Conservation (phyloP, 2,888 invertebrate species). For the Nomada flava region DNA sequence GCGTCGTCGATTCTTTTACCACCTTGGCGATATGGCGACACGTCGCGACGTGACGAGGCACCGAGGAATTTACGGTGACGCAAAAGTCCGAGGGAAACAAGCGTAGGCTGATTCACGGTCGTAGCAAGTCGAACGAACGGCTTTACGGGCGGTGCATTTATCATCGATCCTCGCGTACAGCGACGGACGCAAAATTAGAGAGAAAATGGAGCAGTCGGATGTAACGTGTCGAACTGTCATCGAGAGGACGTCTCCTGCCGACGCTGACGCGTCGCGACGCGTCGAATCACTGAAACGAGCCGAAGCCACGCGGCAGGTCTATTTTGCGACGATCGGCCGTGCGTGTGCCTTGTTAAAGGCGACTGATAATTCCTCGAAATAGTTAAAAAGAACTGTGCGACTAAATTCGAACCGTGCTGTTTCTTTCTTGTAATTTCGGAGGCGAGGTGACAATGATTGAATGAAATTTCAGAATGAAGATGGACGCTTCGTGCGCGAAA, state of each 20-base stretch:
- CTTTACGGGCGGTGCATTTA: constrained; percentile 36
- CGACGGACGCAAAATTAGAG: constrained; percentile 60
- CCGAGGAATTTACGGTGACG: background rate
- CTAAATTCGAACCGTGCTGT: background rate
- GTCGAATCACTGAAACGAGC: constrained; percentile 55
- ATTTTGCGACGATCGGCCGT: constrained; percentile 51
- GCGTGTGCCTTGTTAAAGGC: background rate
- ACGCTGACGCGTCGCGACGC: constrained; percentile 30
- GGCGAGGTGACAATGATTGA: background rate
- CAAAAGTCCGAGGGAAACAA: background rate
- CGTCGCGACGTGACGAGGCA: too few species aligned
- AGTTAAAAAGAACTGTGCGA: too few species aligned
- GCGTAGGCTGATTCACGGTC: constrained; percentile 8
- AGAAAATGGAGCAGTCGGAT: constrained; percentile 60
- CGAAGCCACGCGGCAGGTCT: constrained; percentile 53
- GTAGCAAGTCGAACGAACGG: constrained; percentile 32
- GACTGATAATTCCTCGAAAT: background rate
- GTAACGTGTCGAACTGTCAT: constrained; percentile 69
- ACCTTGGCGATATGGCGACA: background rate
- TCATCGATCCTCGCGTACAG: constrained; percentile 38
- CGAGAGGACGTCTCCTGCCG: constrained; percentile 47
- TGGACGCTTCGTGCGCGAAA: background rate
- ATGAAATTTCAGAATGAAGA: background rate
- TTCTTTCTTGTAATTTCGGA: background rate
- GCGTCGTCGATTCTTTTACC: background rate